Evolutionary conservation across 2,797 vertebrate genomes (phyloP), one percentile per base, ranked within the genome.

Genomic region (Gouania willdenowi): DNA sequence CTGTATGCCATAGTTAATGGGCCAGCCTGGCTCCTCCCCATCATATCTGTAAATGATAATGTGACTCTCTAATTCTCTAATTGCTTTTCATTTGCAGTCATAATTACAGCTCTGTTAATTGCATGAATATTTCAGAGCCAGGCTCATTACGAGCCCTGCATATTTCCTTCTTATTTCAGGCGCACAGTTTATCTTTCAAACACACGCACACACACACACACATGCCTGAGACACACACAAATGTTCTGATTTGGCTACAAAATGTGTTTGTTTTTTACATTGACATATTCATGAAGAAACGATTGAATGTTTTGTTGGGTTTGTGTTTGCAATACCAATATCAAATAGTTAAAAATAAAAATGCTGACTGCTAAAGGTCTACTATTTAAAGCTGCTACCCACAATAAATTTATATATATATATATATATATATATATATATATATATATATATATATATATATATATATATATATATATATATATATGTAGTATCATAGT

Each of bases 71-170:
- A n/a, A n/a, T 82, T 84, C 77, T 67, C 66, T 83, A 86, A 88
- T 87, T 85, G 79, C 66, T 61, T 82, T 84, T 86, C 71, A 86
- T 88, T 82, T 81, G 68, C 56, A 58, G 71, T 61, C 67, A 82
- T 85, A 87, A 90, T 90, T 82, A 84, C 78, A 75, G 78, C 75
- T 77, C 86, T 85, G 79, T 87, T 88, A 89, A 89, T 89, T 79
- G 79, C 81, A 74, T 84, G 77, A 86, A 87, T 87, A 79, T 88
- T 87, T 84, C 73, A 81, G 60, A 77, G 77, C 62, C 72, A 71
- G 75, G 61, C 82, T 86, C 73, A 79, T 87, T 83, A 86, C 9
- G 16, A 26, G 55, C 49, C 49, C 32, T 40, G 32, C 69, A 65
- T 78, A 66, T 77, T 75, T 78, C 63, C 52, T 55, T 58, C 38